These are phyloP conservation scores for Callipepla squamata DNA, from an alignment of 2,113 vertebrate genomes.

Conservation along the genomic window DNA sequence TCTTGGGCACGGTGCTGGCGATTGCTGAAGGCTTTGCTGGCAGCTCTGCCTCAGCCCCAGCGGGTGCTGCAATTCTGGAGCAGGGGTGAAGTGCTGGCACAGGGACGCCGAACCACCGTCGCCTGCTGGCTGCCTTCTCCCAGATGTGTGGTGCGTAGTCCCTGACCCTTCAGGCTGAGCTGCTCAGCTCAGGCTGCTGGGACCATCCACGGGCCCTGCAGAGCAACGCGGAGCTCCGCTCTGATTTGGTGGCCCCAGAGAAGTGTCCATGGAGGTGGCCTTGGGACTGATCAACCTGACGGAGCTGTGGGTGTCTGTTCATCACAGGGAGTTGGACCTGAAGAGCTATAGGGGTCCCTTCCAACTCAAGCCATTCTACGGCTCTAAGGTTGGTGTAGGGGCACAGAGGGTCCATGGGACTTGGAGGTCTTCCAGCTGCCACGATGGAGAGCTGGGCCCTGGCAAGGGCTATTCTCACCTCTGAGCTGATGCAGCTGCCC, in stretches of 20 bases:
- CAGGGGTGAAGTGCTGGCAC: rapidly evolving
- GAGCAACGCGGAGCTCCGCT: not conserved
- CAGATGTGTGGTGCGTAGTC: not conserved
- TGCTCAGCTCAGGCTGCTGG: not conserved
- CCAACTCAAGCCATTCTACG: too few relatives aligned
- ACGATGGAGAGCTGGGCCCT: not conserved
- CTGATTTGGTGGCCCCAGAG: rapidly evolving
- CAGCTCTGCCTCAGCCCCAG: not conserved
- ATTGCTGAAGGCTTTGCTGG: not conserved
- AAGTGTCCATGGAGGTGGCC: not conserved
- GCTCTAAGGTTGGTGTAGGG: not conserved
- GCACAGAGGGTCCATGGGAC: not conserved
- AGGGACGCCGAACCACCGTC: rapidly evolving
- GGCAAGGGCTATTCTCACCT: not conserved
- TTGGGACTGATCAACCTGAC: not conserved
- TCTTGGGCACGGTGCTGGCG: rapidly evolving
- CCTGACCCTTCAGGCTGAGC: not conserved
- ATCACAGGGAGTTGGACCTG: too few relatives aligned
- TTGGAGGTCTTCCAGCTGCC: not conserved
- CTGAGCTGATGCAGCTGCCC: not conserved
- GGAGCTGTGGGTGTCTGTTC: too few relatives aligned
- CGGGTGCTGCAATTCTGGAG: not conserved
- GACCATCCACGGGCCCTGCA: not conserved
- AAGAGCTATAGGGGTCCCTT: too few relatives aligned
- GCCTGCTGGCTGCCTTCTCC: not conserved